A percentile compares a stretch with the other conserved stretches of the same genome.
Evolutionary conservation across 2,888 invertebrate species (phyloP).

Genomic region (Drosophila anomelani): DNA sequence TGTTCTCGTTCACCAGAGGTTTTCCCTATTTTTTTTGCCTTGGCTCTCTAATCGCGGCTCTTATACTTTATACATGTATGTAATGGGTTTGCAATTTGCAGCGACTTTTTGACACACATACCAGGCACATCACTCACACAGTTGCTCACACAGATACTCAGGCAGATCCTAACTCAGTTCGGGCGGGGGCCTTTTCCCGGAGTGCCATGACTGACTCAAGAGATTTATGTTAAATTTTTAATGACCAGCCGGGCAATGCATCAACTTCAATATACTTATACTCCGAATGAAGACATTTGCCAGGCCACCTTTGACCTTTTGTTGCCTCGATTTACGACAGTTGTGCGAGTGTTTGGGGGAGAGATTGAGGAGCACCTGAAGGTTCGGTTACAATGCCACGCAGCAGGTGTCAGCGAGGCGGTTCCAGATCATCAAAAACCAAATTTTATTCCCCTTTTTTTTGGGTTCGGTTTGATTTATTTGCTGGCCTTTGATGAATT

Average conservation of each 20-base stretch:
- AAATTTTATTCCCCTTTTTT: conserved; percentile 30
- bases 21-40: conserved; percentile 42
- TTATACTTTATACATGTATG: conserved; percentile 51
- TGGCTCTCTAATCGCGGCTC: conserved; percentile 64
- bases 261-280: conserved; percentile 57
- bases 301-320: conserved; percentile 52
- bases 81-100: conserved; percentile 71
- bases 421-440: conserved; percentile 30
- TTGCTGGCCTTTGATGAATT: conserved; percentile 58
- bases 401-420: conserved; percentile 40
- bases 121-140: conserved; percentile 10
- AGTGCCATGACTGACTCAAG: conserved; percentile 29
- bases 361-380: conserved; percentile 18
- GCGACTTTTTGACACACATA: conserved; percentile 70
- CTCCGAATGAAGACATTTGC: conserved; percentile 55
- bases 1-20: conserved; percentile 46
- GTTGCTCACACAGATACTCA: background rate
- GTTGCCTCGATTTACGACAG: conserved; percentile 13
- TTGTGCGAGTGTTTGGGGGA: background rate
- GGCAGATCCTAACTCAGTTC: background rate
- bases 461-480: conserved; percentile 66
- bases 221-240: conserved; percentile 51
- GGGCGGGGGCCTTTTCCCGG: background rate
- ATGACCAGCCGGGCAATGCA: conserved; percentile 56
- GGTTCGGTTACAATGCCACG: conserved; percentile 15